phyloP scores from a whole-genome alignment of 2,113 vertebrate genomes.

The Ornithorhynchus anatinus region DNA sequence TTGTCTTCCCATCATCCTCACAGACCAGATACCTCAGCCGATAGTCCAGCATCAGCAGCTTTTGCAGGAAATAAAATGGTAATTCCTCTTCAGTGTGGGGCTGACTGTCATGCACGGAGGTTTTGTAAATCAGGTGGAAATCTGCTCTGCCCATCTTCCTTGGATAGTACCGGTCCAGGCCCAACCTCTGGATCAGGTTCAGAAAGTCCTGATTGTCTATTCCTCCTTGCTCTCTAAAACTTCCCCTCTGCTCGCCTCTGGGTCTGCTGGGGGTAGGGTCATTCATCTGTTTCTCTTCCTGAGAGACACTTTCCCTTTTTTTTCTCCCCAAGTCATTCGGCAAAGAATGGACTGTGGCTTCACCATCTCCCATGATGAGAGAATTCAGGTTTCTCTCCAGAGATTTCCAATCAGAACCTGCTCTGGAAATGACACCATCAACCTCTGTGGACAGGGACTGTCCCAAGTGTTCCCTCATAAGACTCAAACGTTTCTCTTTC shows the following conservation, averaged over 20 bases:
- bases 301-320: background rate
- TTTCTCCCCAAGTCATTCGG: conserved; percentile 9
- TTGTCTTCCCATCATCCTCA: background rate
- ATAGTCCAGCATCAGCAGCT: no score
- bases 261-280: background rate
- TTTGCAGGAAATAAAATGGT: no score
- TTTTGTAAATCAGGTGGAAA: no score
- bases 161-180: conserved; percentile 44
- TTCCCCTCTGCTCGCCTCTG: background rate
- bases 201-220: background rate
- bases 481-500: conserved; percentile 43
- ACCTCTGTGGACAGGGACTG: conserved; percentile 15
- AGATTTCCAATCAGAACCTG: conserved; percentile 15
- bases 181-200: conserved; percentile 42
- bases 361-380: background rate
- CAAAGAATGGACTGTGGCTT: background rate
- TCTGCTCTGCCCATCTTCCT: conserved; percentile 62
- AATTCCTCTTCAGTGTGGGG: no score
- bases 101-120: no score
- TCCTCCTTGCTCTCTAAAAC: background rate
- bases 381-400: conserved; percentile 46
- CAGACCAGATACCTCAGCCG: conserved; percentile 61
- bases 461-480: conserved; percentile 38
- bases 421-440: background rate
- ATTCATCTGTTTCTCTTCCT: accelerated